Base-by-base conservation (phyloP, 2,797 vertebrate genomes). In the Manis crassicaudata region DNA sequence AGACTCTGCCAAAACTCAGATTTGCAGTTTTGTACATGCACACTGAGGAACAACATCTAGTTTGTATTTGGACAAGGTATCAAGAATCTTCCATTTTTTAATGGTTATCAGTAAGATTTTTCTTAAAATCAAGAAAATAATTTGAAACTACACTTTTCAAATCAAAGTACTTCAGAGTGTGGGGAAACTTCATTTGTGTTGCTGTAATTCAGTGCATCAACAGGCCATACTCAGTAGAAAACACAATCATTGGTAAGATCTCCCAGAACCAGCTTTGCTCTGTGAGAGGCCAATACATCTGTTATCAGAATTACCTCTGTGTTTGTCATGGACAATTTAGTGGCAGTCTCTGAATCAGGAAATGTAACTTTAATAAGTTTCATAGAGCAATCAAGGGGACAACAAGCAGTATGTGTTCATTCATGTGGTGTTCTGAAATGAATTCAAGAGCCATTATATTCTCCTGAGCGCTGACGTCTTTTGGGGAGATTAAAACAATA, bases 131-230 rank as follows among this genome's bases (percentile, higher is more conserved):
- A 79, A 84, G 40, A 92, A 95, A 82, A 60, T 54, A 65, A 79
- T 62, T 85, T 86, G 65, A 79, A 95, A 46, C n/a, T 87, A 37
- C 2, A 14, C 2, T 84, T 96, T 87, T 93, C 43, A 90, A 88
- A 92, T 52, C n/a, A 63, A 81, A 82, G 23, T 54, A 13, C 43
- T 86, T 92, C 52, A 63, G 20, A 58, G 14, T 1, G 18, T n/a
- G 12, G 6, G 12, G 35, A 0, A 18, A 16, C 5, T 72, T 80
- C 35, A 77, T 77, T 32, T 70, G 2, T 37, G 2, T 76, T 72
- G 2, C 37, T 82, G 0, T 65, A 54, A 70, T 52, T 89, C 14
- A 18, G 13, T 62, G 18, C 9, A 18, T 58, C 37, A 46, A 63
- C 43, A 86, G n/a, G 11, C 50, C 23, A 70, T 3, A 60, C 18